These are phyloP conservation scores for Acanthosepion lycidas DNA, from an alignment of 2,888 invertebrate genomes.

Conservation along the genomic window DNA sequence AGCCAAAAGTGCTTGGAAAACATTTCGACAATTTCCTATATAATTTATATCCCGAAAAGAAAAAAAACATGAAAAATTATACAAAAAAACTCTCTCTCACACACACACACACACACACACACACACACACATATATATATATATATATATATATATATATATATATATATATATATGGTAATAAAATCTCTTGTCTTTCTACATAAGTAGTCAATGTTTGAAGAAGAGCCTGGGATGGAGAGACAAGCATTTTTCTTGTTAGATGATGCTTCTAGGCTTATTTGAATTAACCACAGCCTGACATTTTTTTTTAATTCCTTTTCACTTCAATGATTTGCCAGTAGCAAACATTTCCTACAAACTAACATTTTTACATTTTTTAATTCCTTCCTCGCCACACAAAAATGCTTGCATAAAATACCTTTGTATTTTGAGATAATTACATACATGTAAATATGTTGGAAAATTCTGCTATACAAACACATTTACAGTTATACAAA, in stretches of 20 bases:
- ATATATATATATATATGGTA: no score
- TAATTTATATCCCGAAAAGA: no score
- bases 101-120: no score
- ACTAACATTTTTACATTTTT: not conserved
- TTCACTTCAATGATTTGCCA: not conserved
- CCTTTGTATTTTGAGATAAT: not conserved
- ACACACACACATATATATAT: no score
- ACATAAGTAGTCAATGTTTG: slow-evolving; percentile 33
- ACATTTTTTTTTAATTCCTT: not conserved
- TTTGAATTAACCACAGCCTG: not conserved
- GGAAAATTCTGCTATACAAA: not conserved
- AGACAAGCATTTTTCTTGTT: not conserved
- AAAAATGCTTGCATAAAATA: not conserved
- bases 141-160: no score
- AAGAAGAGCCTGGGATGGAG: not conserved
- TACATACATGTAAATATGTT: not conserved
- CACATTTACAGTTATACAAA: not conserved
- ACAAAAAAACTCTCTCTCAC: no score
- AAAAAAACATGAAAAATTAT: no score
- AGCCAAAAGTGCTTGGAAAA: no score
- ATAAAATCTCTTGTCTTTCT: not conserved
- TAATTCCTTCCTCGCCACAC: not conserved
- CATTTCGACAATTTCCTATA: no score
- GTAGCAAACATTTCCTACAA: not conserved
- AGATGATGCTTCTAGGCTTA: not conserved